Evolutionary conservation across 2,113 vertebrate species (phyloP).

Genomic region (Varanus salvator): DNA sequence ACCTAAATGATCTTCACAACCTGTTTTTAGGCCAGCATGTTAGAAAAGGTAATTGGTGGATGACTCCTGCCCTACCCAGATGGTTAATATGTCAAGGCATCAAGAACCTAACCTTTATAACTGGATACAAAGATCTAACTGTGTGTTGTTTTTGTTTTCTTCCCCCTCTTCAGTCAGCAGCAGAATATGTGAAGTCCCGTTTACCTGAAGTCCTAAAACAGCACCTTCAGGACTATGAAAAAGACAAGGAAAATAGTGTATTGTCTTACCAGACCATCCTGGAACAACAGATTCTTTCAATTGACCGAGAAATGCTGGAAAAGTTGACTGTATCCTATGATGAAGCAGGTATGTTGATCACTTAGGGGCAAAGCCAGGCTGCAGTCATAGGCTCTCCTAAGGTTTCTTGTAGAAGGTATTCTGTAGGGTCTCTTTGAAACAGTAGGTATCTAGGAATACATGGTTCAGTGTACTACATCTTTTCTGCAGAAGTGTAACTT

Average conservation of each 20-base stretch:
- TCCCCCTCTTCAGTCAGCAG: constrained; percentile 85
- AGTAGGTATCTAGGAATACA: background rate
- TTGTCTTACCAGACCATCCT: constrained; percentile 91
- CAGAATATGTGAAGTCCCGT: constrained; percentile 92
- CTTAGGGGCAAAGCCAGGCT: fast-evolving
- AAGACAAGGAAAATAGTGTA: constrained; percentile 90
- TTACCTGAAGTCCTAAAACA: constrained; percentile 91
- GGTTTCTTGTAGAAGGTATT: fast-evolving
- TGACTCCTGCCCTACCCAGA: background rate
- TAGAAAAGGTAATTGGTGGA: background rate
- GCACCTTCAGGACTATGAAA: constrained; percentile 92
- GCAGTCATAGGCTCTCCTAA: background rate
- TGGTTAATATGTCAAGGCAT: background rate
- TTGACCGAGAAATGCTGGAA: constrained; percentile 93
- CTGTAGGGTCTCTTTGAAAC: background rate
- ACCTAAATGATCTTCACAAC: background rate
- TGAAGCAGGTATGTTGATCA: constrained; percentile 87
- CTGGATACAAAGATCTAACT: constrained; percentile 20
- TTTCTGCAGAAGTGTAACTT: background rate
- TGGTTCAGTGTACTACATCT: background rate
- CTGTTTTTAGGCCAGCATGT: background rate
- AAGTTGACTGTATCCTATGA: constrained; percentile 92
- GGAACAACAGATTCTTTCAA: constrained; percentile 91
- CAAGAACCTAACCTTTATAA: background rate
- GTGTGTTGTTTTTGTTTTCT: constrained; percentile 32